Base-by-base conservation (phyloP, 2,888 invertebrate species). In the Octonoba sinensis region DNA sequence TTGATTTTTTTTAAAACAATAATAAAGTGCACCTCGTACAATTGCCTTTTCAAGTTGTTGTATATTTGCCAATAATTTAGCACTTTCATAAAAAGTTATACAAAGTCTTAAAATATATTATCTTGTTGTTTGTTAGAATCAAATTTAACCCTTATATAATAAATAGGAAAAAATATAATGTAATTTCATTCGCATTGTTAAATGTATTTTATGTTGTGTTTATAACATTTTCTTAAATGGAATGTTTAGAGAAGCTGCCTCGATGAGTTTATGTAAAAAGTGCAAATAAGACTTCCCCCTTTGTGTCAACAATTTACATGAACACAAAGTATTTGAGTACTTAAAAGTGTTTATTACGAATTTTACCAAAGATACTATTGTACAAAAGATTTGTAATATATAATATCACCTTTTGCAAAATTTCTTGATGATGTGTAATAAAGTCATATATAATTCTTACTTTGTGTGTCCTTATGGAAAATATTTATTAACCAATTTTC, bases 341-440 rank as follows among this genome's bases (percentile, higher is more conserved):
- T 74, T 74, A 74, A 67, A 60, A 73, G 65, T 81, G 69, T 81
- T 81, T 81, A 81, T 74, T 78, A 78, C 64, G 74, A 73, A 69
- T 74, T 81, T 81, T 74, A 81, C 69, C 64, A 74, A 74, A 81
- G 62, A 81, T 73, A 81, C 74, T 74, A 74, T 81, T 74, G 79
- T 79, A 79, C 73, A 74, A 81, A 74, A 70, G 69, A 81, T 74
- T 79, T 81, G 81, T 81, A 81, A 81, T 81, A 81, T 79, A 78
- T 66, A 77, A 78, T 81, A 81, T 81, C 81, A 81, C 81, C 73
- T 81, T 81, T 81, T 81, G 74, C 73, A 81, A 74, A 69, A 81
- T 59, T 81, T 81, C 81, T 81, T 81, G 81, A 81, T 74, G 74
- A 81, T 74, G 74, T 81, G 81, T 69, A 81, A 81, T 81, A 81